Evolutionary conservation across 1,140 invertebrate species (phyloP).

Genomic region (Micrasema longulum): DNA sequence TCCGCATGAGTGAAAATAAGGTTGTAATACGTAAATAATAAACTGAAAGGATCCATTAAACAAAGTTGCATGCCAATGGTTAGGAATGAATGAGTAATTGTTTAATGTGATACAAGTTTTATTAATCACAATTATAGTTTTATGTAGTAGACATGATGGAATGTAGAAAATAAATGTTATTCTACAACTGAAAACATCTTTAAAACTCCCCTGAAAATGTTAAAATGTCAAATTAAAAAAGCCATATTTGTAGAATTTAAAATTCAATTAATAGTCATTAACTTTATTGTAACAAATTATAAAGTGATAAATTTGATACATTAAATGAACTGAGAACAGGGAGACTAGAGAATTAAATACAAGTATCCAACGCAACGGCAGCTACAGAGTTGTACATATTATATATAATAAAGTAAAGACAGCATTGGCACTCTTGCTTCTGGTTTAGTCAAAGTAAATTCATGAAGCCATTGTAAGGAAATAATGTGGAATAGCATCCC

Average conservation of each 20-base stretch:
- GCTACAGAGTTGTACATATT: slow-evolving; percentile 11
- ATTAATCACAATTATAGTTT: slow-evolving; percentile 31
- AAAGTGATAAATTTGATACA: slow-evolving; percentile 25
- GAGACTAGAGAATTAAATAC: slow-evolving; percentile 41
- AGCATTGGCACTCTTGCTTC: slow-evolving; percentile 26
- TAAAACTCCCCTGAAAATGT: slow-evolving; percentile 19
- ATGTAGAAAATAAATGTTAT: slow-evolving; percentile 32
- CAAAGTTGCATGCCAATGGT: slow-evolving; percentile 12
- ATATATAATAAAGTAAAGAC: slow-evolving; percentile 2
- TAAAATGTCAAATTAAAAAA: slow-evolving; percentile 13
- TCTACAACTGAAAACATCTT: slow-evolving; percentile 24
- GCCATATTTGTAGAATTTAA: slow-evolving; percentile 11
- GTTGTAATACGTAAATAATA: no score
- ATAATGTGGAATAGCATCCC: slow-evolving; percentile 12
- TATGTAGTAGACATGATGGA: slow-evolving; percentile 32
- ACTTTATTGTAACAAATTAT: slow-evolving; percentile 24
- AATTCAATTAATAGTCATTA: slow-evolving; percentile 16
- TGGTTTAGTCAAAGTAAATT: slow-evolving; percentile 20
- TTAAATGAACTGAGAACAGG: slow-evolving; percentile 16
- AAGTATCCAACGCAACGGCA: slow-evolving; percentile 27
- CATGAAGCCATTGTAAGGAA: slow-evolving; percentile 13
- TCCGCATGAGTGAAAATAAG: no score
- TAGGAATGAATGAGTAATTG: slow-evolving; percentile 25
- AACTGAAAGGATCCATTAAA: background rate
- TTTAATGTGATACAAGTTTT: slow-evolving; percentile 34